phyloP scores from a whole-genome alignment of 1,140 invertebrate species.

The Drosophila orena region DNA sequence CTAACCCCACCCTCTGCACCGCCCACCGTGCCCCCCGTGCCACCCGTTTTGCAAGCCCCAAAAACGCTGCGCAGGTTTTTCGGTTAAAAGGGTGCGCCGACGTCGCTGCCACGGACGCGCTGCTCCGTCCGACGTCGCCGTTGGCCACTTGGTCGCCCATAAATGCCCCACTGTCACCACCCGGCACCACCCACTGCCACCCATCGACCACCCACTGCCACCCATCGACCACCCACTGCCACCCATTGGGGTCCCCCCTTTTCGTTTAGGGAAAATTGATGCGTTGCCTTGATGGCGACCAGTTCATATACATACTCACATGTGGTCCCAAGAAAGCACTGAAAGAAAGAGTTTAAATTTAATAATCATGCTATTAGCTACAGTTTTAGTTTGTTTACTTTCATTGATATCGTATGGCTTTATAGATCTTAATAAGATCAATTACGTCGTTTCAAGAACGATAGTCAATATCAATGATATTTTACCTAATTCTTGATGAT shows the following conservation, averaged over 20 bases:
- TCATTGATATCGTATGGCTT: too few species aligned
- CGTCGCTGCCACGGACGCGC: constrained; percentile 33
- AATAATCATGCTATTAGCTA: not conserved
- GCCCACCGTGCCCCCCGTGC: constrained; percentile 1
- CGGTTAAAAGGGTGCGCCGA: constrained; percentile 68
- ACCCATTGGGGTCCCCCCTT: constrained; percentile 3
- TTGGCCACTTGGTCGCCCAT: constrained; percentile 50
- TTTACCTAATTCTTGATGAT: too few species aligned
- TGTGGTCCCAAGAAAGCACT: not conserved
- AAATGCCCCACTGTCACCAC: constrained; percentile 10
- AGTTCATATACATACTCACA: constrained; percentile 4
- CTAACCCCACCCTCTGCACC: constrained; percentile 28
- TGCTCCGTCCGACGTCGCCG: constrained; percentile 39
- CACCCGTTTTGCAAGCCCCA: not conserved
- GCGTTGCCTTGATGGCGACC: constrained; percentile 56
- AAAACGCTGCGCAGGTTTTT: constrained; percentile 55
- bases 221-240: not conserved
- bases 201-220: too few species aligned
- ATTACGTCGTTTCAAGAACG: too few species aligned
- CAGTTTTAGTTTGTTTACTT: too few species aligned
- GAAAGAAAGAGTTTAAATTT: not conserved
- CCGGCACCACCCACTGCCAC: not conserved
- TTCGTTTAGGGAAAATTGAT: constrained; percentile 48
- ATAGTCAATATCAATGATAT: too few species aligned
- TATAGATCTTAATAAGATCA: too few species aligned